A percentile compares a stretch with the other conserved stretches of the same genome.
Evolutionary conservation across 2,888 invertebrate species (phyloP).

Genomic region (Dorcus hopei): DNA sequence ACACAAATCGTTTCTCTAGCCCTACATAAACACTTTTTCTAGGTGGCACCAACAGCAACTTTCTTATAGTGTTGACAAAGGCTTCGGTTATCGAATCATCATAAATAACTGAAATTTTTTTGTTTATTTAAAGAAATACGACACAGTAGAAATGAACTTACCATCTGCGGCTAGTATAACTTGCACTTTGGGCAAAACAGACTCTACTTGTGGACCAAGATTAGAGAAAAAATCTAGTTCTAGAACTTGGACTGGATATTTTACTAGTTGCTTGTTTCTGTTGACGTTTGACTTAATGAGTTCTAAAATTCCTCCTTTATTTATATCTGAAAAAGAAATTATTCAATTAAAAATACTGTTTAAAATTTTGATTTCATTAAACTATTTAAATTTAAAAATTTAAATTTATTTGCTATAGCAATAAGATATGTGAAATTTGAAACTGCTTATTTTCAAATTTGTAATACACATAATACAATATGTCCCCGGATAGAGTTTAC

Average conservation of each 20-base stretch:
- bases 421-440: neutral
- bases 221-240: conserved; percentile 68
- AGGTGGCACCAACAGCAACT: conserved; percentile 57
- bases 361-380: too few relatives aligned
- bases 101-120: conserved; percentile 69
- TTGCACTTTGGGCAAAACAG: conserved; percentile 58
- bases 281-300: conserved; percentile 67
- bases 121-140: conserved; percentile 7
- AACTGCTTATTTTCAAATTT: too few relatives aligned
- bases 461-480: too few relatives aligned
- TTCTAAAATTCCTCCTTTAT: conserved; percentile 71
- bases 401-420: too few relatives aligned
- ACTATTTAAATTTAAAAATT: too few relatives aligned
- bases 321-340: conserved; percentile 60
- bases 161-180: conserved; percentile 82
- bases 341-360: conserved; percentile 1
- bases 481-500: too few relatives aligned
- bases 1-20: conserved; percentile 83
- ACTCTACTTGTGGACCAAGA: conserved; percentile 56
- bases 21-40: conserved; percentile 65
- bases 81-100: conserved; percentile 78
- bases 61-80: conserved; percentile 69
- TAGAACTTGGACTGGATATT: conserved; percentile 58
- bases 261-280: conserved; percentile 62
- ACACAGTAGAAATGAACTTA: conserved; percentile 44